Evolutionary conservation across 1,140 invertebrate genomes (phyloP), one percentile per base, ranked within the genome.

Genomic region (Diorhabda sublineata): DNA sequence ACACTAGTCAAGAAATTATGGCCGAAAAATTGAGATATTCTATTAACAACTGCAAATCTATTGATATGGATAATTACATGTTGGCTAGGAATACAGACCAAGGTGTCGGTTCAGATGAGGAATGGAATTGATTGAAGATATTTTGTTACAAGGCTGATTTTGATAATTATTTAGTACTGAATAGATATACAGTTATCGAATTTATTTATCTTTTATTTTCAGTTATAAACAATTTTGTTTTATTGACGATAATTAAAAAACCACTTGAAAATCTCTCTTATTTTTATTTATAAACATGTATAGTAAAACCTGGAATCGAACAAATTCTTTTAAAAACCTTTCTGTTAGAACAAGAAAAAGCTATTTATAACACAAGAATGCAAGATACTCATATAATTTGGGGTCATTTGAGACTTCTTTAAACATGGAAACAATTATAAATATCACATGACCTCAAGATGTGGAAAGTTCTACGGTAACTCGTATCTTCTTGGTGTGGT

Each of bases 41-140:
- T 41, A 90, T 90, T 65, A 87, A 87, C 77, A 88, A 90, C 77
- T 90, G 89, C 73, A 84, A 86, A n/a, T 88, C 87, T 4, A 90
- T 90, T 61, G 89, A 90, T 78, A 89, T 90, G 88, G 89, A 90
- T 76, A 89, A 89, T 78, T 90, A 90, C 77, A 90, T 90, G 88
- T 80, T 90, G 61, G 85, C 86, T 5, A 80, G 89, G 58, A 89
- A 89, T 75, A 81, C 83, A 7, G 87, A 88, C 68, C 77, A 82
- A 52, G 83, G 82, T 8, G 75, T 80, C 45, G 80, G 76, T 26
- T 86, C 85, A 7, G 85, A 86, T 64, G 85, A 87, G 62, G 85
- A 87, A 59, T 77, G 72, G 72, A 60, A 47, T 42, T 68, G 47
- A 61, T 9, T 5, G 64, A 63, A 45, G 9, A 44, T 45, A 44